Evolutionary conservation across 2,888 invertebrate genomes (phyloP).

Genomic region (Brenthis ino): DNA sequence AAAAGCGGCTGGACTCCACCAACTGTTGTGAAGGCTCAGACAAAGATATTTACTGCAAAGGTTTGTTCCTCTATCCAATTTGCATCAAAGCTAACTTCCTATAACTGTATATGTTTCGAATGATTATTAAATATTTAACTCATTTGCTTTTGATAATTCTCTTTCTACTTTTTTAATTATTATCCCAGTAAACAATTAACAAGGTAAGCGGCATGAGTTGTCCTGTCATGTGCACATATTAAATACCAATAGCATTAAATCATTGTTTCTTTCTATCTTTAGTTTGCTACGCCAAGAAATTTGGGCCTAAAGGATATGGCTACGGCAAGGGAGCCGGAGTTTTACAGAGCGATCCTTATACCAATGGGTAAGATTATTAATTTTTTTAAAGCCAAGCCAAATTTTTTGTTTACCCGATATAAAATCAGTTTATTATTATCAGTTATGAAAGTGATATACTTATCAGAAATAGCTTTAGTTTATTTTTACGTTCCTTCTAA

Average conservation of each 20-base stretch:
- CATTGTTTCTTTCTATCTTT: conserved; percentile 42
- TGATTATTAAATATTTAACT: conserved; percentile 11
- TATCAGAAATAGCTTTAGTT: too few species aligned
- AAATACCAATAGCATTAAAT: background rate
- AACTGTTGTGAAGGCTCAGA: conserved; percentile 97
- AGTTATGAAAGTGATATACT: too few species aligned
- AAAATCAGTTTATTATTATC: too few species aligned
- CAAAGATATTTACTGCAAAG: conserved; percentile 98
- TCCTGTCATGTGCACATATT: background rate
- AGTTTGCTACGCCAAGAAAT: conserved; percentile 98
- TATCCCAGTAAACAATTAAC: background rate
- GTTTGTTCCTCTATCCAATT: conserved; percentile 78
- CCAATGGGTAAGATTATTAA: conserved; percentile 86
- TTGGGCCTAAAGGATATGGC: conserved; percentile 98
- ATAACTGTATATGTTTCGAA: conserved; percentile 22
- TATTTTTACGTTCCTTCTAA: too few species aligned
- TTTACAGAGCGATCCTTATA: conserved; percentile 93
- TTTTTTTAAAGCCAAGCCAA: too few species aligned
- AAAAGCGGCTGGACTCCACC: conserved; percentile 93
- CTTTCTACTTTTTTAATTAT: background rate
- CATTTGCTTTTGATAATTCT: conserved; percentile 2
- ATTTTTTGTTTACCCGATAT: too few species aligned
- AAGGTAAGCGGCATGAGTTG: background rate
- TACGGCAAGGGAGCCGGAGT: conserved; percentile 98
- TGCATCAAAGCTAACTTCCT: conserved; percentile 30